A percentile compares a stretch with the other conserved stretches of the same genome.
phyloP scores from a whole-genome alignment of 2,888 invertebrate genomes.

The Drosophila pegasa region DNA sequence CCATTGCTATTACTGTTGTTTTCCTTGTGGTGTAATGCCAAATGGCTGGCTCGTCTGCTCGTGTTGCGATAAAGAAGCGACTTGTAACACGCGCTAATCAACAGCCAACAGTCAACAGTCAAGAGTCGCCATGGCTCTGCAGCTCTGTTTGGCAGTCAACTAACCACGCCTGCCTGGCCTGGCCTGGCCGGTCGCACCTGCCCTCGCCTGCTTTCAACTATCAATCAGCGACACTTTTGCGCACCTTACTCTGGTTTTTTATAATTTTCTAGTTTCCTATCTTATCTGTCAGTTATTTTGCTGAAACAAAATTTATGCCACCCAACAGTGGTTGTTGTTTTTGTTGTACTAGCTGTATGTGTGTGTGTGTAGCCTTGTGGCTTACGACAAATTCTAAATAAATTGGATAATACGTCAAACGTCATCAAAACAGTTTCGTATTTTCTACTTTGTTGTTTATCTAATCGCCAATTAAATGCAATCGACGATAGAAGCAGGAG shows the following conservation, averaged over 20 bases:
- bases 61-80: slow-evolving; percentile 59
- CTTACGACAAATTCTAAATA: slow-evolving; percentile 43
- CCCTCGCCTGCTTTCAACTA: slow-evolving; percentile 40
- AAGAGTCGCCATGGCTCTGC: slow-evolving; percentile 19
- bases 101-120: slow-evolving; percentile 44
- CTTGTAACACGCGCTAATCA: slow-evolving; percentile 77
- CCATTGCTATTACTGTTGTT: slow-evolving; percentile 24
- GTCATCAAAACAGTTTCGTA: slow-evolving; percentile 32
- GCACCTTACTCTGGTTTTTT: slow-evolving; percentile 57
- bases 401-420: slow-evolving; percentile 68
- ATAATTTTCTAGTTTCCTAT: slow-evolving; percentile 46
- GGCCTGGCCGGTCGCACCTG: slow-evolving; percentile 2
- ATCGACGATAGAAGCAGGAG: slow-evolving; percentile 14
- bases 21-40: slow-evolving; percentile 62
- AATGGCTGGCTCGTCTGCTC: slow-evolving; percentile 55
- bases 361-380: slow-evolving; percentile 28
- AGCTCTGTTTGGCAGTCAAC: slow-evolving; percentile 22
- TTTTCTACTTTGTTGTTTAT: slow-evolving; percentile 42
- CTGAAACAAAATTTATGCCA: slow-evolving; percentile 77
- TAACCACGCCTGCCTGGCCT: neutral
- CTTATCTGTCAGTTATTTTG: slow-evolving; percentile 66
- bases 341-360: slow-evolving; percentile 6
- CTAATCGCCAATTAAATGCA: slow-evolving; percentile 77
- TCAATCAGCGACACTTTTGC: slow-evolving; percentile 69
- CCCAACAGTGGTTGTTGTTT: slow-evolving; percentile 16